These are phyloP conservation scores for Yponomeuta evonymella DNA, from an alignment of 2,888 invertebrate species.

Conservation along the genomic window DNA sequence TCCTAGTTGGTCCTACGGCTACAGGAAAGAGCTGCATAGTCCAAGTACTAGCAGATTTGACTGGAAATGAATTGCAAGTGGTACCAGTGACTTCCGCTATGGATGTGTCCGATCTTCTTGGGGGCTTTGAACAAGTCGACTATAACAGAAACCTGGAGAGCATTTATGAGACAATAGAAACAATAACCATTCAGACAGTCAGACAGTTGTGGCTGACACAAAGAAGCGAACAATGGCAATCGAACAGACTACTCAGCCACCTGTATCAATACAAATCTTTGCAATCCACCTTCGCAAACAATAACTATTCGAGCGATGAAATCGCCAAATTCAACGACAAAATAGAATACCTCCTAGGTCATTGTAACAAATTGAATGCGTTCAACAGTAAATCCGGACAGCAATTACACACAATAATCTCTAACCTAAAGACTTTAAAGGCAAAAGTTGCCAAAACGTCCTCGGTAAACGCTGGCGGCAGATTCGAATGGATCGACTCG, in stretches of 20 bases:
- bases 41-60: constrained; percentile 83
- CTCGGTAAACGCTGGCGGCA: constrained; percentile 87
- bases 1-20: constrained; percentile 87
- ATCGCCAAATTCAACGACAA: constrained; percentile 45
- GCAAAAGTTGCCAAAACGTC: constrained; percentile 67
- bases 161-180: constrained; percentile 75
- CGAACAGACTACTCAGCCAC: constrained; percentile 44
- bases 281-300: constrained; percentile 30
- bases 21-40: constrained; percentile 89
- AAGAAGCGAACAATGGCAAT: constrained; percentile 31
- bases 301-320: constrained; percentile 30
- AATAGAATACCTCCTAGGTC: constrained; percentile 41
- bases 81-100: constrained; percentile 92
- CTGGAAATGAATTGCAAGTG: constrained; percentile 83
- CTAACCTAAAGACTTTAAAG: constrained; percentile 52
- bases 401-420: constrained; percentile 40
- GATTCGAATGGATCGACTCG: constrained; percentile 95
- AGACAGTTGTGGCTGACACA: constrained; percentile 58
- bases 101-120: constrained; percentile 96
- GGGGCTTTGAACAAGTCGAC: constrained; percentile 97
- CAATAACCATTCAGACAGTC: constrained; percentile 66
- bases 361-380: constrained; percentile 32
- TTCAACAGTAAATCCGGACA: constrained; percentile 19
- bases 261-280: constrained; percentile 46
- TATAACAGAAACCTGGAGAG: constrained; percentile 85